Conservation (phyloP, 2,888 invertebrate genomes). For the Chromoteleia sp. region DNA sequence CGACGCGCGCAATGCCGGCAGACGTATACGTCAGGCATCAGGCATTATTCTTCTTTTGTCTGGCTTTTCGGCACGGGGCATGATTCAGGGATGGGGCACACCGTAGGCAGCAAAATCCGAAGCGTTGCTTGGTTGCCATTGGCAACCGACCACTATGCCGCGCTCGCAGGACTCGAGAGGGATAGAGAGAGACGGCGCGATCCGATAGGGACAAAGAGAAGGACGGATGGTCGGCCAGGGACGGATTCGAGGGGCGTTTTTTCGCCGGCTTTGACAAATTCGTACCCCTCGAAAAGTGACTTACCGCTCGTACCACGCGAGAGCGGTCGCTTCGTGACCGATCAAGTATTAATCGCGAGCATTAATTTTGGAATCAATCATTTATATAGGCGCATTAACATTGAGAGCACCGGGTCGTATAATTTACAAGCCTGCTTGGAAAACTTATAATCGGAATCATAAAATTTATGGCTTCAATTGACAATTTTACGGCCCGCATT, state of each 20-base stretch:
- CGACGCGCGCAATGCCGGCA: constrained; percentile 48
- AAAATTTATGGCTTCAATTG: neutral
- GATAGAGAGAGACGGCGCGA: constrained; percentile 37
- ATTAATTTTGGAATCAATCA: neutral
- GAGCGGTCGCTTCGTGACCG: constrained; percentile 1
- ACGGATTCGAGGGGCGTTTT: constrained; percentile 29
- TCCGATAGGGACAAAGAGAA: constrained; percentile 42
- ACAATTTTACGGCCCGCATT: neutral
- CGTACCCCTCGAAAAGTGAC: constrained; percentile 17
- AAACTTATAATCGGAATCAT: constrained; percentile 5
- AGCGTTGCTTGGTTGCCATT: constrained; percentile 70
- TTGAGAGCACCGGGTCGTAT: too few species aligned
- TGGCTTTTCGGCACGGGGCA: constrained; percentile 64
- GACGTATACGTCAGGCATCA: constrained; percentile 43
- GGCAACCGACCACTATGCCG: constrained; percentile 67
- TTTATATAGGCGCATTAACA: too few species aligned
- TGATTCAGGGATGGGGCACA: constrained; percentile 61
- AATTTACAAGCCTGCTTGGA: neutral
- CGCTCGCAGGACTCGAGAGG: constrained; percentile 57
- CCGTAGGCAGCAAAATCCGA: constrained; percentile 68
- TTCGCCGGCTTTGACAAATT: neutral
- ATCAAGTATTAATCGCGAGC: constrained; percentile 15
- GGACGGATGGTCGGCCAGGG: constrained; percentile 42
- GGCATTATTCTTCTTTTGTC: constrained; percentile 70
- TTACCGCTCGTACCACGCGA: constrained; percentile 6